Base-by-base conservation (phyloP, 1,140 invertebrate species). In the Adoxophyes honmai region DNA sequence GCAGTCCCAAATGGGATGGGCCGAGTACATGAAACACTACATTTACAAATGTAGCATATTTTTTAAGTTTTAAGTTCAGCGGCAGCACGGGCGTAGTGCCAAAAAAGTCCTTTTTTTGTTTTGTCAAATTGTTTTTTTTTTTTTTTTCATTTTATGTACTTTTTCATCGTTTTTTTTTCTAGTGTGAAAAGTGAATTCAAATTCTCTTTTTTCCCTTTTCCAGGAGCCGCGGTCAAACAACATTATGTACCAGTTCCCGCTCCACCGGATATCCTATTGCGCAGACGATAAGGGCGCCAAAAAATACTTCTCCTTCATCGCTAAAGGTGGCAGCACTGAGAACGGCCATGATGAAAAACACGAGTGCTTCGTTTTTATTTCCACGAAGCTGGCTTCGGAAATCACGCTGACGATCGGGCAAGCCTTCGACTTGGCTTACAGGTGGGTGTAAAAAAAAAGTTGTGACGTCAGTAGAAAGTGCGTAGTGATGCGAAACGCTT, bases 241-340 rank as follows among this genome's bases (percentile, higher is more conserved):
- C 75, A 96, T 98, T 44, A 90, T 97, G 75, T 95, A 98, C 86
- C 97, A 98, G 83, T 99, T 98, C 86, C 97, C 98, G 0, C 88
- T 99, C n/a, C 97, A 99, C 85, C 93, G 97, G 83, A 99, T 99
- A 87, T 98, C 97, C 0, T 99, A 99, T 88, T 99, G 98, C 90
- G 98, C 98, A 4, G 98, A 99, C 83, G 98, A 99, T 84, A 99
- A 99, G 85, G 96, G 97, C 36, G 97, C 98, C 55, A 99, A 98
- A 78, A 96, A 96, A 69, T 98, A 98, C 90, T 98, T 99, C 89
- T 91, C 91, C 0, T 99, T 99, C 84, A 98, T 99, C 70, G 98
- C 97, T 33, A 99, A 98, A 91, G 96, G 96, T 67, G 93, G 93
- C 68, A 85, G 77, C 70, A 77, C 76, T 11, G 75, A 68, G 7